Percentiles rank a stretch among this genome's conserved stretches.
phyloP scores from a whole-genome alignment of 2,888 invertebrate species.

The Drosophila atripex region DNA sequence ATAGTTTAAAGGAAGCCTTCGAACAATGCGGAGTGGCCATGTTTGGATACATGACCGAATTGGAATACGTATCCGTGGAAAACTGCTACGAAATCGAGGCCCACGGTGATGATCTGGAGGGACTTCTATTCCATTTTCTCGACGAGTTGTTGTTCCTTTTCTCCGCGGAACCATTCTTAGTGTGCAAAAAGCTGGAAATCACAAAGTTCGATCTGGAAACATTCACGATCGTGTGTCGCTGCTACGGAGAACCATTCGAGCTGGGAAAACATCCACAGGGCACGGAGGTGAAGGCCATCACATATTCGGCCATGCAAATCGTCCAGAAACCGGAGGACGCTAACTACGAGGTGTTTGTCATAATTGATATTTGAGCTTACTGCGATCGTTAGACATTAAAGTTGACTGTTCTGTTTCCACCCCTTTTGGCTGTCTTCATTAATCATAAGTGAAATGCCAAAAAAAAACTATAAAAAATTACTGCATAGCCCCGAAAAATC shows the following conservation, averaged over 20 bases:
- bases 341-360: conserved; percentile 96
- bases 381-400: conserved; percentile 46
- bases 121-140: conserved; percentile 95
- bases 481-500: conserved; percentile 54
- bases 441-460: conserved; percentile 67
- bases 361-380: conserved; percentile 93
- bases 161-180: conserved; percentile 94
- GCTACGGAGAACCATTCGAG: conserved; percentile 97
- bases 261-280: conserved; percentile 98
- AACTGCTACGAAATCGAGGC: conserved; percentile 93
- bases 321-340: conserved; percentile 89
- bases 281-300: conserved; percentile 99
- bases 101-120: conserved; percentile 93
- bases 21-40: conserved; percentile 98
- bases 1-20: conserved; percentile 93
- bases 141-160: conserved; percentile 97
- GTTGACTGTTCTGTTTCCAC: conserved; percentile 52
- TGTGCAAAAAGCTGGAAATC: conserved; percentile 94
- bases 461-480: conserved; percentile 36
- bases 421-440: conserved; percentile 60
- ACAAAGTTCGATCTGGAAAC: conserved; percentile 93
- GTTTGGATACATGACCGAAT: conserved; percentile 99
- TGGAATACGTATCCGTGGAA: conserved; percentile 91
- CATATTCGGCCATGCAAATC: conserved; percentile 99
- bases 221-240: conserved; percentile 91